Base-by-base conservation (phyloP, 2,113 vertebrate species). In the Cairina moschata region DNA sequence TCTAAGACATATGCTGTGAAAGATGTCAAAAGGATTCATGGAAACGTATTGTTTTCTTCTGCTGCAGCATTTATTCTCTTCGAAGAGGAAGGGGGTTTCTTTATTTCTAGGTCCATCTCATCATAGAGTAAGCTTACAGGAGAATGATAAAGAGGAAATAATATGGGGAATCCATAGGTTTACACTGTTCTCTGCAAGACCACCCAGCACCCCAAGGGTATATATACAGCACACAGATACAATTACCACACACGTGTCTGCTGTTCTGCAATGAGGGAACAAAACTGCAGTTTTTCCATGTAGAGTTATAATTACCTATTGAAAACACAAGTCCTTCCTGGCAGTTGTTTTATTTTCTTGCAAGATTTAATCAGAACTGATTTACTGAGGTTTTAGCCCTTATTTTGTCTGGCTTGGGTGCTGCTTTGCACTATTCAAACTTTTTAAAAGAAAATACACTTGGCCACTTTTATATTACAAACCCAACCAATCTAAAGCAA, bases 241-340 rank as follows among this genome's bases (percentile, higher is more conserved):
- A 86, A 74, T 82, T 84, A 87, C 58, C 68, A 55, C 46, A 56
- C 58, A 48, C 16, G 6, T 38, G 52, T 38, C 81, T 67, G 29
- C 54, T 71, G 50, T 91, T 94, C 82, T 10, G 79, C 91, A 94
- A 90, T 2, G 14, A 91, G 32, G 58, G 76, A 94, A 92, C 28
- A 83, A 90, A 89, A 93, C 9, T 59, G 32, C 76, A 93, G 56
- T 79, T 92, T 96, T 96, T 94, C 88, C 90, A 91, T 62, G 60
- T 1, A 17, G 55, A 94, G n/a, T 87, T 96, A 75, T 44, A 88
- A 91, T 86, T 93, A 86, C 48, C 60, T 62, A n/a, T 32, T 68
- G 66, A 96, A 96, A 97, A 93, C 83, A 91, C 55, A 83, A 95
- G 56, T 68, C 91, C 83, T 88, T 84, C 81, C 83, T 97, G 95